Evolutionary conservation across 2,888 invertebrate species (phyloP), one percentile per base, ranked within the genome.

Genomic region (Patella caerulea): DNA sequence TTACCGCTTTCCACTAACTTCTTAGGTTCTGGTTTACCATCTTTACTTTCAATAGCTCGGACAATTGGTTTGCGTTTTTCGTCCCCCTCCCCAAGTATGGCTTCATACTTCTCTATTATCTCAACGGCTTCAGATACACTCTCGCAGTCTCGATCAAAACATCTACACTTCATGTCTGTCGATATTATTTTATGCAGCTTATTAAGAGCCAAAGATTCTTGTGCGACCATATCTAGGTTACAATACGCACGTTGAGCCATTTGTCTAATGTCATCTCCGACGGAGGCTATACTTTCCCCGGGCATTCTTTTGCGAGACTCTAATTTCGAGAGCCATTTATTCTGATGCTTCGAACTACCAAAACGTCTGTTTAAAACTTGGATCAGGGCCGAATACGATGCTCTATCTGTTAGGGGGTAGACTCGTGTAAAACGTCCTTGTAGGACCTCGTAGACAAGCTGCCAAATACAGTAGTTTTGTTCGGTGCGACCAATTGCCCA

Each of bases 111-210:
- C 29, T 82, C 82, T 15, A 81, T 79, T 9, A 81, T 78, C n/a
- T 75, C 72, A 0, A 79, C 79, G n/a, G 82, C 82, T 2, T 81
- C 77, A n/a, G 75, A 17, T 15, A 83, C 65, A 12, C 75, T 78
- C 14, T 65, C 19, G 75, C 80, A 83, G 17, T 80, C 75, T 12
- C 81, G 74, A 55, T 83, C 80, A 73, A 81, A 77, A 75, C 83
- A 81, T n/a, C 80, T 29, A 73, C 81, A 81, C 71, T 79, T 81
- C 78, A 79, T 79, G 34, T 83, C 83, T 45, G 71, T 54, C 29
- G 81, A 69, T 34, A 80, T 70, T 52, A 78, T 34, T 34, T 81
- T 79, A 52, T 80, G 79, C 34, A 80, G 65, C 24, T 81, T 78
- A 19, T 83, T 80, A 7, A 83, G 54, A 12, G 79, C 80, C 24